Conservation (phyloP, 1,140 invertebrate species). For the Cyclargus thomasi region DNA sequence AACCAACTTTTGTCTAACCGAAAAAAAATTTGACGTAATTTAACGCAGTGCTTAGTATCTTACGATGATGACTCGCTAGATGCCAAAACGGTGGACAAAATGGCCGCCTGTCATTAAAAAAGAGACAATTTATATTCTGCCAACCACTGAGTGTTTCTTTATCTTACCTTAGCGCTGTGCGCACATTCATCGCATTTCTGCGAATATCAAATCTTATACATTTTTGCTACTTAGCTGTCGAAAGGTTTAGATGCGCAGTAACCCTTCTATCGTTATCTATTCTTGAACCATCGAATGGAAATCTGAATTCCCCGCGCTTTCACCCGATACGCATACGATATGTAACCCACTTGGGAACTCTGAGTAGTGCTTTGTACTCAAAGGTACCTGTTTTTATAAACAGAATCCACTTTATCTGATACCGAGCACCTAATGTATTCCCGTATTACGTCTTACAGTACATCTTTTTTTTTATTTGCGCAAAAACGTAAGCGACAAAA, state of each 20-base stretch:
- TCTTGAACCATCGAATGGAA: conserved; percentile 44
- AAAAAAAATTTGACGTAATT: too few relatives aligned
- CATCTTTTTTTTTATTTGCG: conserved; percentile 1
- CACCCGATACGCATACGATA: conserved; percentile 66
- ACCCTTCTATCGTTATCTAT: background rate
- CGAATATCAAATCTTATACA: too few relatives aligned
- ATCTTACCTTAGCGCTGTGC: too few relatives aligned
- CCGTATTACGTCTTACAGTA: conserved; percentile 19
- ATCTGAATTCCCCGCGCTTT: conserved; percentile 69
- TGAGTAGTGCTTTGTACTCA: conserved; percentile 65
- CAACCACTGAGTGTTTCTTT: too few relatives aligned
- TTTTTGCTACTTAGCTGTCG: too few relatives aligned
- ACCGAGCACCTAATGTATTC: conserved; percentile 24
- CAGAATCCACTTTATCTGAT: conserved; percentile 56
- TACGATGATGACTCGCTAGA: too few relatives aligned
- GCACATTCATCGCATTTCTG: too few relatives aligned
- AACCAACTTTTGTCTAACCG: too few relatives aligned
- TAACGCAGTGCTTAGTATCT: too few relatives aligned
- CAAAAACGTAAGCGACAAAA: conserved; percentile 6
- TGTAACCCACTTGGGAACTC: conserved; percentile 64
- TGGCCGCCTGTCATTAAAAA: too few relatives aligned
- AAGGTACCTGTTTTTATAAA: conserved; percentile 67
- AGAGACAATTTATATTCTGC: too few relatives aligned
- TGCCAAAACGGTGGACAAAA: too few relatives aligned
- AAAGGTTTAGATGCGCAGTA: background rate